phyloP scores from a whole-genome alignment of 2,797 vertebrate genomes.

The Tympanoctomys barrerae region DNA sequence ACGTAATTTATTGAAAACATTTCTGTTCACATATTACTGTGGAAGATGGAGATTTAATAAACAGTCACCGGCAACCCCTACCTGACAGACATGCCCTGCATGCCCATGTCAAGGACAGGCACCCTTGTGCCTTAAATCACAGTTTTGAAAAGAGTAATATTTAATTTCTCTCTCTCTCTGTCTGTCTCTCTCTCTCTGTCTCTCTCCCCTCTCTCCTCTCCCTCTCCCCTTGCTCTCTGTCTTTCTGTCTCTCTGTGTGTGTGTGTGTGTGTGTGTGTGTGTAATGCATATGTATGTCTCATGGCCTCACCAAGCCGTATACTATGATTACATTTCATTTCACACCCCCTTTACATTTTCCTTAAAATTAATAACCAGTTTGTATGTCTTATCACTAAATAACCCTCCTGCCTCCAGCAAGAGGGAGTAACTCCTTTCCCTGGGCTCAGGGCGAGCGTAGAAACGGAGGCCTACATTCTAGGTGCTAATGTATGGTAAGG shows the following conservation, averaged over 20 bases:
- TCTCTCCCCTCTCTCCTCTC: too few species aligned
- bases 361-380: not conserved
- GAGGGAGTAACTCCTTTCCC: not conserved
- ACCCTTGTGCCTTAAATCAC: not conserved
- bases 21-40: not conserved
- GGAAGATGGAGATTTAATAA: not conserved
- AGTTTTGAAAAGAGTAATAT: slow-evolving; percentile 6
- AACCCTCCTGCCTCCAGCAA: not conserved
- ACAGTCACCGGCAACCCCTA: accelerated
- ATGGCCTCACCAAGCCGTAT: not conserved
- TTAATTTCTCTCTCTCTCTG: too few species aligned
- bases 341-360: not conserved
- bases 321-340: not conserved
- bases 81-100: not conserved
- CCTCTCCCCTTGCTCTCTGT: too few species aligned
- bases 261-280: too few species aligned
- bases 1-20: not conserved
- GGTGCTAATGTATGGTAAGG: not conserved
- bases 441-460: not conserved
- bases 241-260: too few species aligned
- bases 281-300: not conserved
- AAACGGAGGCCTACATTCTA: not conserved
- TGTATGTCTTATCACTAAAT: not conserved
- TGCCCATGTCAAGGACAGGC: not conserved
- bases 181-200: accelerated